Evolutionary conservation across 2,113 vertebrate species (phyloP).

Genomic region (Stigmatopora argus): DNA sequence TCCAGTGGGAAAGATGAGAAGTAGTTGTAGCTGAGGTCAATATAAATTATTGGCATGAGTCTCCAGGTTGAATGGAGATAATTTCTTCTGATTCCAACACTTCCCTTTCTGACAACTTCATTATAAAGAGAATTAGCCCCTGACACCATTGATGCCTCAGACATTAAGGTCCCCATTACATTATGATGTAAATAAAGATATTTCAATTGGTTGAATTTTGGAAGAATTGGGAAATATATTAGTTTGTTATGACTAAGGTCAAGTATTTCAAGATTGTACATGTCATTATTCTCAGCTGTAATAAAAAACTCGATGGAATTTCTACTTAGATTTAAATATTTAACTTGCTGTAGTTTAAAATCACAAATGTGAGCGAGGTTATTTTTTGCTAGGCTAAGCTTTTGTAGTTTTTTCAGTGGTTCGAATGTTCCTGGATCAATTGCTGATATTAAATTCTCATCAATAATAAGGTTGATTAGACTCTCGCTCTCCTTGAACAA

Average conservation of each 20-base stretch:
- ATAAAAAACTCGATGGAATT: slow-evolving; percentile 72
- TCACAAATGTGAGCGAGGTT: slow-evolving; percentile 69
- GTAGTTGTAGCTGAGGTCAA: slow-evolving; percentile 77
- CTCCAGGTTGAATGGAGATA: slow-evolving; percentile 39
- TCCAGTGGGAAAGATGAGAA: slow-evolving; percentile 64
- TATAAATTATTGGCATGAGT: slow-evolving; percentile 48
- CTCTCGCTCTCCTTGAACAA: slow-evolving; percentile 56
- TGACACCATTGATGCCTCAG: slow-evolving; percentile 36
- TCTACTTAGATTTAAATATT: slow-evolving; percentile 69
- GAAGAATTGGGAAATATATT: slow-evolving; percentile 69
- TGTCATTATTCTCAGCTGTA: slow-evolving; percentile 18
- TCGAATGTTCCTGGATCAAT: slow-evolving; percentile 71
- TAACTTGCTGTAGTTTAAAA: slow-evolving; percentile 72
- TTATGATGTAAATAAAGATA: slow-evolving; percentile 77
- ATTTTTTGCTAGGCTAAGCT: slow-evolving; percentile 70
- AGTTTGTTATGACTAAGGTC: slow-evolving; percentile 77
- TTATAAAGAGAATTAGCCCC: slow-evolving; percentile 49
- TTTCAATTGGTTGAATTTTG: slow-evolving; percentile 50
- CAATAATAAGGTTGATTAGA: slow-evolving; percentile 62
- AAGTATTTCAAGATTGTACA: slow-evolving; percentile 67
- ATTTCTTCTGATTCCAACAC: slow-evolving; percentile 27
- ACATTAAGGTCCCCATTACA: slow-evolving; percentile 53
- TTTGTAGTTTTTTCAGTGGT: slow-evolving; percentile 57
- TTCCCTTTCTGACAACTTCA: slow-evolving; percentile 43
- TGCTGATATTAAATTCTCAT: slow-evolving; percentile 69